Evolutionary conservation across 1,140 invertebrate species (phyloP).

Genomic region (Calliopsis andreniformis): DNA sequence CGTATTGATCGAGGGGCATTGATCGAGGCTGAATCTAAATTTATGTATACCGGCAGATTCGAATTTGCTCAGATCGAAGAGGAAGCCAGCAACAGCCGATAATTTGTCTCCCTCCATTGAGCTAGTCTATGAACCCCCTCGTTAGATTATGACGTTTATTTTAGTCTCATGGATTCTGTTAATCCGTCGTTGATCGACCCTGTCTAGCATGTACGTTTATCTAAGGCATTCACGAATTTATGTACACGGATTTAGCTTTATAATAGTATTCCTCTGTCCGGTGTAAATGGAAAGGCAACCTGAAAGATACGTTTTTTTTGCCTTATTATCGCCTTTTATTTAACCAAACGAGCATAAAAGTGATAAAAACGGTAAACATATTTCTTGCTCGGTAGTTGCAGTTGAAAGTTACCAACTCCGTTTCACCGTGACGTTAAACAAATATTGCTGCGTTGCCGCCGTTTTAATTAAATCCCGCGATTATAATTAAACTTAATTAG

Average conservation of each 20-base stretch:
- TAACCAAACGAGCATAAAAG: not conserved
- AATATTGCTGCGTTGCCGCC: conserved; percentile 8
- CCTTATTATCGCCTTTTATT: not conserved
- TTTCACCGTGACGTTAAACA: not conserved
- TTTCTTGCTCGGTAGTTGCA: not conserved
- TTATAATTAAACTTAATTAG: conserved; percentile 18
- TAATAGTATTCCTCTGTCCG: not conserved
- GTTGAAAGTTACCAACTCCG: not conserved
- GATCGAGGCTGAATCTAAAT: too few species aligned
- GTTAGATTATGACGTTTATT: conserved; percentile 31
- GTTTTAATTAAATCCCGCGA: conserved; percentile 1
- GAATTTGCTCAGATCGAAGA: conserved; percentile 17
- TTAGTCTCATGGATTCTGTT: conserved; percentile 13
- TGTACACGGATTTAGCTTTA: not conserved
- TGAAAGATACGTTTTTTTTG: not conserved
- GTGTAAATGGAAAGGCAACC: too few species aligned
- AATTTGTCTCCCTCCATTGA: conserved; percentile 35
- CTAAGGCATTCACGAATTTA: not conserved
- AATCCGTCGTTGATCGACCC: conserved; percentile 21
- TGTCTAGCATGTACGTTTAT: not conserved
- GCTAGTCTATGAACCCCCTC: not conserved
- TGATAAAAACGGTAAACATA: not conserved
- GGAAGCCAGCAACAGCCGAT: conserved; percentile 29
- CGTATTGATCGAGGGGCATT: conserved; percentile 1
- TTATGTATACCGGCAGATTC: conserved; percentile 1